Percentiles rank a stretch among this genome's conserved stretches.
Conservation (phyloP, 2,888 invertebrate genomes). For the Dioctria rufipes region DNA sequence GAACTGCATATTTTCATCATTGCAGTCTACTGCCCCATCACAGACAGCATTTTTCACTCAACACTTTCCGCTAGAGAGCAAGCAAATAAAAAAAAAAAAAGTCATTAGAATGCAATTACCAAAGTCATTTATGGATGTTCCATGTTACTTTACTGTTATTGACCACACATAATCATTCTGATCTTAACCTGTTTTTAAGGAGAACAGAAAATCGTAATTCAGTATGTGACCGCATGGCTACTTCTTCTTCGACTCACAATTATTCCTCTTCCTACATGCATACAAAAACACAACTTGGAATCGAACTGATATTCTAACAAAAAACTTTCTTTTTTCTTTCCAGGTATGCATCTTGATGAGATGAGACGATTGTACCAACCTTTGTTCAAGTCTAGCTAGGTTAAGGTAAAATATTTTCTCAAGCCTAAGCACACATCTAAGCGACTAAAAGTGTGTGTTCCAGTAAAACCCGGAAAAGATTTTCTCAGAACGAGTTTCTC, state of each 20-base stretch:
- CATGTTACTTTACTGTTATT: conserved; percentile 30
- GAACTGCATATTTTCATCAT: not conserved
- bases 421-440: too few species aligned
- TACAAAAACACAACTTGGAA: not conserved
- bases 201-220: conserved; percentile 39
- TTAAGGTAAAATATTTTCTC: conserved; percentile 17
- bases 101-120: conserved; percentile 35
- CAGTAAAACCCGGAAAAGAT: conserved; percentile 28
- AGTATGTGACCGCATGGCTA: not conserved
- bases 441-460: not conserved
- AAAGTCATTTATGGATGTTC: conserved; percentile 16
- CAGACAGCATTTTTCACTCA: conserved; percentile 6
- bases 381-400: not conserved
- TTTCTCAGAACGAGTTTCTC: conserved; percentile 26
- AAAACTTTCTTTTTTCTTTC: conserved; percentile 11
- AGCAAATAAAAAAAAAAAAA: not conserved
- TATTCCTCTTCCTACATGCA: too few species aligned
- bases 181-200: conserved; percentile 14
- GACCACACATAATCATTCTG: conserved; percentile 15
- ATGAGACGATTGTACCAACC: too few species aligned
- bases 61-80: not conserved
- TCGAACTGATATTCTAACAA: conserved; percentile 9
- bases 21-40: not conserved
- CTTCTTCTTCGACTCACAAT: too few species aligned
- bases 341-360: not conserved